A percentile compares a stretch with the other conserved stretches of the same genome.
phyloP scores from a whole-genome alignment of 2,888 invertebrate species.

The Acrobasis suavella region DNA sequence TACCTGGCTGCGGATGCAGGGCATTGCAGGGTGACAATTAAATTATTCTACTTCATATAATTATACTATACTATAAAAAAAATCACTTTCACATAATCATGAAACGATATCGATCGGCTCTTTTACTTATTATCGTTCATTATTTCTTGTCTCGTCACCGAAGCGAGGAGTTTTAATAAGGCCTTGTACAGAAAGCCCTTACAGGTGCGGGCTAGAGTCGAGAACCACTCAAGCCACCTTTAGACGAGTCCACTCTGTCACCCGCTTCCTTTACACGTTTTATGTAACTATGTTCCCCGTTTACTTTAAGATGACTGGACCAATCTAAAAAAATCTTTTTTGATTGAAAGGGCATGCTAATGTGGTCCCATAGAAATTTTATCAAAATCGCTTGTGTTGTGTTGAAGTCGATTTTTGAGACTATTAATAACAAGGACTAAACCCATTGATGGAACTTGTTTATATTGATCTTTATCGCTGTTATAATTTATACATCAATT shows the following conservation, averaged over 20 bases:
- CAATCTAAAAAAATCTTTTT: no score
- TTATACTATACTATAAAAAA: background rate
- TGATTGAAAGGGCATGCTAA: no score
- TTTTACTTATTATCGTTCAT: constrained; percentile 24
- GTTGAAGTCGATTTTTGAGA: no score
- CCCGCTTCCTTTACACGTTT: constrained; percentile 32
- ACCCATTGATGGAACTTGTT: background rate
- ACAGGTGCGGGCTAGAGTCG: constrained; percentile 33
- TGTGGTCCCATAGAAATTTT: no score
- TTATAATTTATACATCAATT: background rate
- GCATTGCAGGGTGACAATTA: no score
- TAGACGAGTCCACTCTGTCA: constrained; percentile 30
- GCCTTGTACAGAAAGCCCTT: constrained; percentile 33
- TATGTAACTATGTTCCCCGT: constrained; percentile 36
- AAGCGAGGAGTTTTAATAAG: constrained; percentile 43
- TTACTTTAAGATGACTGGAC: no score
- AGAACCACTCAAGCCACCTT: constrained; percentile 37
- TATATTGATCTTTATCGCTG: background rate
- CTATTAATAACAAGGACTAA: constrained; percentile 27
- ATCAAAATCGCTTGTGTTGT: no score
- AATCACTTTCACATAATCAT: background rate
- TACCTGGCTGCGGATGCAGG: no score
- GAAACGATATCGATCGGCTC: background rate
- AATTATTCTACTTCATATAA: no score
- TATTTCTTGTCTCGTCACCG: constrained; percentile 25